Percentiles rank a stretch among this genome's conserved stretches.
phyloP scores from a whole-genome alignment of 2,113 vertebrate species.

The Ctenomys sociabilis region DNA sequence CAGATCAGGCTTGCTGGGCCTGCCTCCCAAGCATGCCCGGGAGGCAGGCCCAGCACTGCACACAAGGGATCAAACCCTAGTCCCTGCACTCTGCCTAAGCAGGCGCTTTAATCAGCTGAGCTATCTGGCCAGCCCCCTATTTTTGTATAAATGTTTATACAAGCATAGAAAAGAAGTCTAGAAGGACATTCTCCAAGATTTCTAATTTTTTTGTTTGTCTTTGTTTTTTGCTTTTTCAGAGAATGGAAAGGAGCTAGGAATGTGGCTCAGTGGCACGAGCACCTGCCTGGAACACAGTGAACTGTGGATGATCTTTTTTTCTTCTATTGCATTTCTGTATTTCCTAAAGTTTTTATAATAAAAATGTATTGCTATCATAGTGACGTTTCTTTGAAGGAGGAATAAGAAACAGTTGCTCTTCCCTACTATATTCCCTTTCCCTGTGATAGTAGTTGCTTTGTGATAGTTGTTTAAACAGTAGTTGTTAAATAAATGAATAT shows the following conservation, averaged over 20 bases:
- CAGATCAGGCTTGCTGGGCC: no score
- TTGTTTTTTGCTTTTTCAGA: neutral
- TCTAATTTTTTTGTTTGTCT: no score
- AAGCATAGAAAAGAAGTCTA: neutral
- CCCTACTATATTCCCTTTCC: neutral
- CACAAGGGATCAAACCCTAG: no score
- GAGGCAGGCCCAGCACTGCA: no score
- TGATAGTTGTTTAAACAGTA: neutral
- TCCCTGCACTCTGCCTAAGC: no score
- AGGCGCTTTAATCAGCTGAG: no score
- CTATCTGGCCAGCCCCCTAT: no score
- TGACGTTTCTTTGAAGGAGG: neutral
- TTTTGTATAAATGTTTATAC: neutral
- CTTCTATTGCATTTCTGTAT: neutral
- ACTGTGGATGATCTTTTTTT: neutral
- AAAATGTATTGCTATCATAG: neutral
- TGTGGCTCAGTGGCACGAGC: no score
- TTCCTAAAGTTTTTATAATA: neutral
- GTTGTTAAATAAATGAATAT: neutral
- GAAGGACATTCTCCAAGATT: neutral
- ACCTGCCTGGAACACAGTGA: neutral
- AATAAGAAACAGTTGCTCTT: neutral
- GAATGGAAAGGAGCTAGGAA: no score
- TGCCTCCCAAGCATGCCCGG: no score
- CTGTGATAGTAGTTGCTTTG: neutral